Evolutionary conservation across 37 sponge, comb jelly and placozoan genomes (phyloP).

Genomic region (Halichondria panicea): DNA sequence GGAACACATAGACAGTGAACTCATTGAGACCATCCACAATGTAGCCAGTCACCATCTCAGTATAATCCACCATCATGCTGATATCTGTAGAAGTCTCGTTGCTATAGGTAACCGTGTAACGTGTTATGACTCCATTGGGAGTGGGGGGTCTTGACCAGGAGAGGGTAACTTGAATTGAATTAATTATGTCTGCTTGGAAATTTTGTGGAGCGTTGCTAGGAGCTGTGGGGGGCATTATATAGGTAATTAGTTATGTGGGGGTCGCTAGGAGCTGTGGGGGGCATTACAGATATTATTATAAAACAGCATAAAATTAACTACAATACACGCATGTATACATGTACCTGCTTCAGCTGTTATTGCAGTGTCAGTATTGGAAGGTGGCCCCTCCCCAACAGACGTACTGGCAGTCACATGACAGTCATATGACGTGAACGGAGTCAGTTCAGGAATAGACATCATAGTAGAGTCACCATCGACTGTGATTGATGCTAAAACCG

Average conservation of each 20-base stretch:
- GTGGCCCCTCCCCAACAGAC: constrained; percentile 35
- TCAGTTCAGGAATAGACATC: constrained; percentile 19
- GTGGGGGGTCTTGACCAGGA: constrained; percentile 7
- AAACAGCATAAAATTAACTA: neutral
- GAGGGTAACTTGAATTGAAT: neutral
- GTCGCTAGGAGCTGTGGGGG: neutral
- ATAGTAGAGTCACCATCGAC: no score
- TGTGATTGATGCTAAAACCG: no score
- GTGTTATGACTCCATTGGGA: constrained; percentile 39
- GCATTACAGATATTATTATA: no score
- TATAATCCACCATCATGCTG: neutral
- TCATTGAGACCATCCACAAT: constrained; percentile 29
- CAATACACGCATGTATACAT: constrained; percentile 3
- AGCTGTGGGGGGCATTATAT: neutral
- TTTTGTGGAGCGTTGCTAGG: constrained; percentile 2
- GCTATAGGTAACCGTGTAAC: constrained; percentile 22
- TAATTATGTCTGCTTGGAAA: neutral
- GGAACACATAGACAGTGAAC: constrained; percentile 42
- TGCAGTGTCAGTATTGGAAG: constrained; percentile 2
- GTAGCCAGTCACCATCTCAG: neutral
- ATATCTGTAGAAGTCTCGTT: neutral
- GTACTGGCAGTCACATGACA: constrained; percentile 59
- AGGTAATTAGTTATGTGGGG: no score
- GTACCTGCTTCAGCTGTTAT: constrained; percentile 43
- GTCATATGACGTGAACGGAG: constrained; percentile 47